Base-by-base conservation (phyloP, 1,140 invertebrate species). In the Araneus ventricosus region DNA sequence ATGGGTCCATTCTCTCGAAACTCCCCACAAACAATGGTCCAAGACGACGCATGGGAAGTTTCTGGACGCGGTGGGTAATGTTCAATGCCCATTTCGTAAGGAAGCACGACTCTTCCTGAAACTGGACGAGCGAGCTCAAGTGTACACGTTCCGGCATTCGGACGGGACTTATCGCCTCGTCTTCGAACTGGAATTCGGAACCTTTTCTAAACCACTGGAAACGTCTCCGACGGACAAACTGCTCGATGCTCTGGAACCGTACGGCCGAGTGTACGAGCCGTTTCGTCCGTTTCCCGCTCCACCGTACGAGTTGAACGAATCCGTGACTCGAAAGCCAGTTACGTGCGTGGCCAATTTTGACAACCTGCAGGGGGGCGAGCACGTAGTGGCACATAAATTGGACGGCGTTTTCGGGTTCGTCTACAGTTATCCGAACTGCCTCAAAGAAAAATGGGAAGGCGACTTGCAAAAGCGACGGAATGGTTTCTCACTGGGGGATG, bases 371-470 rank as follows among this genome's bases (percentile, higher is more conserved):
- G 39, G 10, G 0, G 3, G 39, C 1, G 37, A 41, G 14, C 30
- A 17, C 2, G 2, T 80, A 1, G 14, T 79, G 17, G 88, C 88
- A 52, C 88, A 39, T 39, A 90, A 90, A 61, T 8, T 34, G 52
- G 88, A 90, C 20, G 88, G 88, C 1, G 37, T 34, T 6, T 90
- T 90, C 82, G 88, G 88, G 8, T 59, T 90, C 3, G 75, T 90
- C 1, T 82, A 39, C 7, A 90, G 88, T 17, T 90, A 37, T 39
- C 10, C 10, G 1, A 30, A 90, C 82, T 22, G 61, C 24, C 24
- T 90, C 8, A 61, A 61, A 37, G 70, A 82, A 59, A 90, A 82
- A 61, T 90, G 88, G 88, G 88, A 82, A 82, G 70, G 39, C 4
- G 75, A 24, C 3, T 30, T 80, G 8, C 75, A 37, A 39, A 30